Conservation (phyloP, 2,113 vertebrate genomes). For the Oncorhynchus gorbuscha region DNA sequence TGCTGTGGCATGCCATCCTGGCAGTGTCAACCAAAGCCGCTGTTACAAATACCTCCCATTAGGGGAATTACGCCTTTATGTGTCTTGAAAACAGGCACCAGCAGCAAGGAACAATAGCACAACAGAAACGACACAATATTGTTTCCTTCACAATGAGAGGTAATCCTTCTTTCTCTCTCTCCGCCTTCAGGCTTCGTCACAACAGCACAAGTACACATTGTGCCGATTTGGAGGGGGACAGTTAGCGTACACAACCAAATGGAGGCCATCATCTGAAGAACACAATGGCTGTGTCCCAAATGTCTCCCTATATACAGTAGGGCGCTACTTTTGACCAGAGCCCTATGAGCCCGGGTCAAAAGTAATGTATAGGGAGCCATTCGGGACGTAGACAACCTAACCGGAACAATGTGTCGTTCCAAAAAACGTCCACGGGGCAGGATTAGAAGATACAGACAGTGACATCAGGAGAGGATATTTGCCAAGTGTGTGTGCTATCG, state of each 20-base stretch:
- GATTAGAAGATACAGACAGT: background rate
- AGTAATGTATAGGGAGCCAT: too few relatives aligned
- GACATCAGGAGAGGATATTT: background rate
- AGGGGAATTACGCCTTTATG: slow-evolving; percentile 66
- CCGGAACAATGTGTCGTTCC: background rate
- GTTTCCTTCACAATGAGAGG: slow-evolving; percentile 55
- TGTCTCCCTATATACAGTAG: too few relatives aligned
- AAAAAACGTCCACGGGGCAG: background rate
- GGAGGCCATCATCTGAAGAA: background rate
- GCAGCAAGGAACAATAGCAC: slow-evolving; percentile 42
- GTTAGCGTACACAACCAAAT: background rate
- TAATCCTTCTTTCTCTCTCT: slow-evolving; percentile 45
- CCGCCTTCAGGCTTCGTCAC: background rate
- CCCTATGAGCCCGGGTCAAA: too few relatives aligned
- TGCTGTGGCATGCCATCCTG: slow-evolving; percentile 33
- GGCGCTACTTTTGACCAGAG: too few relatives aligned
- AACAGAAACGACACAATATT: slow-evolving; percentile 18
- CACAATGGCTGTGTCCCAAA: too few relatives aligned
- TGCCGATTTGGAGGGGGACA: background rate
- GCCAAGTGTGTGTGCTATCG: background rate
- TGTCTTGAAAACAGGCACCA: slow-evolving; percentile 32
- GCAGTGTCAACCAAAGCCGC: slow-evolving; percentile 52
- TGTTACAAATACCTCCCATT: slow-evolving; percentile 67
- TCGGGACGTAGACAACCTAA: background rate
- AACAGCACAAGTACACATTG: background rate